These are phyloP conservation scores for Dasyornis broadbenti DNA, from an alignment of 2,113 vertebrate genomes.

Conservation along the genomic window DNA sequence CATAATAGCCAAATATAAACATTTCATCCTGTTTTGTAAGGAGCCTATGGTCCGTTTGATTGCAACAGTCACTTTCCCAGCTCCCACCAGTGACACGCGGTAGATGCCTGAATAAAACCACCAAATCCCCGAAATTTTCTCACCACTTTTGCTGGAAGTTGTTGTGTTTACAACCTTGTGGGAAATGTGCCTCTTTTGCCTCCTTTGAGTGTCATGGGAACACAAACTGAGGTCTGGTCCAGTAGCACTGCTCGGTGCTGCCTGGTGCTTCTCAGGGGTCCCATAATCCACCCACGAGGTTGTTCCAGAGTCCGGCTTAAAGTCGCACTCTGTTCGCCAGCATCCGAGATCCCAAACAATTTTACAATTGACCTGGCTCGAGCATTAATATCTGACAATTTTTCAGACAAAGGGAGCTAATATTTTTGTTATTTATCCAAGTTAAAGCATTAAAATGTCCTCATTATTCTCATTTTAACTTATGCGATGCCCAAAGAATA, in stretches of 20 bases:
- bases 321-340: neutral
- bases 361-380: neutral
- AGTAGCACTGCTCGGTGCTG: neutral
- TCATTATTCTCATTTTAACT: neutral
- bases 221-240: neutral
- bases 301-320: neutral
- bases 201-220: neutral
- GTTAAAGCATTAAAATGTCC: neutral
- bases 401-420: neutral
- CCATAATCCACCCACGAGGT: neutral
- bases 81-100: neutral
- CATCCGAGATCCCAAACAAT: neutral
- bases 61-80: slow-evolving; percentile 11
- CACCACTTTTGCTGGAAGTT: neutral
- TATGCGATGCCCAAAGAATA: neutral
- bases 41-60: neutral
- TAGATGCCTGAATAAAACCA: neutral
- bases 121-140: neutral
- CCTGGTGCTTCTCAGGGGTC: neutral
- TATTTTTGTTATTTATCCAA: neutral
- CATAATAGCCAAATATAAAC: slow-evolving; percentile 12
- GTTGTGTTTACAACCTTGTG: slow-evolving; percentile 27
- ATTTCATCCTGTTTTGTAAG: neutral
- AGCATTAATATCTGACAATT: neutral
- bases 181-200: neutral